Conservation (phyloP, 2,113 vertebrate genomes). For the Serilophus lunatus region DNA sequence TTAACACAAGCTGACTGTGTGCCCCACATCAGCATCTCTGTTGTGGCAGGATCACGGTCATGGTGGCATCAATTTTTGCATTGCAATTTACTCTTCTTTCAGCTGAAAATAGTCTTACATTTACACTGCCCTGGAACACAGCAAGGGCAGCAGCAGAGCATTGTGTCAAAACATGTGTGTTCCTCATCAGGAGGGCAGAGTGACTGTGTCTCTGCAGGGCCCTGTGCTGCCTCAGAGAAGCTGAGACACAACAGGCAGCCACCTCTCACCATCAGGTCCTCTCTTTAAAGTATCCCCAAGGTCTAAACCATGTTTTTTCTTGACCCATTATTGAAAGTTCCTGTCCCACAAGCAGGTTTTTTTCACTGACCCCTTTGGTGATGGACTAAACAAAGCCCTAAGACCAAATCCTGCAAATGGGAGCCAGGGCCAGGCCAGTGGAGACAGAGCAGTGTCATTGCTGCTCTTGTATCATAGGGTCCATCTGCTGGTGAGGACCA, state of each 20-base stretch:
- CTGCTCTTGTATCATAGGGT: not conserved
- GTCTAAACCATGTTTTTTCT: not conserved
- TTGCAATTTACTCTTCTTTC: not conserved
- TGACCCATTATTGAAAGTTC: not conserved
- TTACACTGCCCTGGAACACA: not conserved
- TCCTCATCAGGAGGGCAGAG: not conserved
- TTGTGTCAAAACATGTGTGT: rapidly evolving
- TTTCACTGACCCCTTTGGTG: not conserved
- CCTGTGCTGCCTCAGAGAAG: not conserved
- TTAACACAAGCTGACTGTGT: not conserved
- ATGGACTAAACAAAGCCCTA: not conserved
- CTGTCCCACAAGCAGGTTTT: not conserved
- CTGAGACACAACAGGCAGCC: not conserved
- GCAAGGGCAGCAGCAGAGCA: not conserved
- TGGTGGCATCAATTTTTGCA: not conserved
- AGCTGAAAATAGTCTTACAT: not conserved
- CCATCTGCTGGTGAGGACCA: slow-evolving; percentile 40
- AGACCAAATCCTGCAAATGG: not conserved
- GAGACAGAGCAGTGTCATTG: not conserved
- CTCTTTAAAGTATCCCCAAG: not conserved
- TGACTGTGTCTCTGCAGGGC: not conserved
- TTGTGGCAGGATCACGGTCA: not conserved
- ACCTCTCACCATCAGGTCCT: not conserved
- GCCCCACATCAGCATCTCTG: rapidly evolving
- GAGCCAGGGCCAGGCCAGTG: not conserved